Percentiles rank a stretch among this genome's conserved stretches.
These are phyloP conservation scores for Neolamprologus cancellatus DNA, from an alignment of 2,113 vertebrate species.

Conservation along the genomic window DNA sequence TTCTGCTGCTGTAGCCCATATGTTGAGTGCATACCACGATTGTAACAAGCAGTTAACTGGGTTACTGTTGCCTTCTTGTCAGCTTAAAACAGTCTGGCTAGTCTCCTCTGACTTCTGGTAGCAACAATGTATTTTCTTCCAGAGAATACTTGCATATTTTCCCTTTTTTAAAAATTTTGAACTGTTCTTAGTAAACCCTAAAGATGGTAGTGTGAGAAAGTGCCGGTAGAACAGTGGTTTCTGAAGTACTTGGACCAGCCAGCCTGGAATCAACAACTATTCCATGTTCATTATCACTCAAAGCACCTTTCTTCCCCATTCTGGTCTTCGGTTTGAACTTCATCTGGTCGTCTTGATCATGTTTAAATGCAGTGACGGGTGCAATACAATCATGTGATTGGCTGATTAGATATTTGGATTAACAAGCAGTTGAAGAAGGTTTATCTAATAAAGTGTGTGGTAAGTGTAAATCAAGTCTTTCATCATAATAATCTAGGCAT, in stretches of 20 bases:
- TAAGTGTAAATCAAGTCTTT: neutral
- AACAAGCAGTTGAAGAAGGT: neutral
- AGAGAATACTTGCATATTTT: neutral
- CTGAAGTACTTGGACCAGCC: neutral
- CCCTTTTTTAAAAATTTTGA: accelerated
- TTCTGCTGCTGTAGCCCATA: neutral
- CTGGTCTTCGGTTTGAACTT: neutral
- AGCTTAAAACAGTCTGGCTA: neutral
- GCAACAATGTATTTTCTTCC: neutral
- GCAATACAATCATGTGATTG: neutral
- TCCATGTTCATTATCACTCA: neutral
- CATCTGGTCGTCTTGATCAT: neutral
- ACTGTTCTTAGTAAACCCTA: neutral
- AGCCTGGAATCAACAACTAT: neutral
- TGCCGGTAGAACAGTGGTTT: accelerated
- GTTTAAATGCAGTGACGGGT: neutral
- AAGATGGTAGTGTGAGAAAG: accelerated
- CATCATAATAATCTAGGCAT: neutral
- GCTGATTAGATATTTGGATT: neutral
- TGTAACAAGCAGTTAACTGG: neutral
- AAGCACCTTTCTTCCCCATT: neutral
- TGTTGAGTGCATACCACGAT: neutral
- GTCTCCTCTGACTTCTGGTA: neutral
- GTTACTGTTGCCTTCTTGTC: neutral
- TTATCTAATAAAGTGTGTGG: neutral